Evolutionary conservation across 1,140 invertebrate genomes (phyloP).

Genomic region (Brachionus manjavacas): DNA sequence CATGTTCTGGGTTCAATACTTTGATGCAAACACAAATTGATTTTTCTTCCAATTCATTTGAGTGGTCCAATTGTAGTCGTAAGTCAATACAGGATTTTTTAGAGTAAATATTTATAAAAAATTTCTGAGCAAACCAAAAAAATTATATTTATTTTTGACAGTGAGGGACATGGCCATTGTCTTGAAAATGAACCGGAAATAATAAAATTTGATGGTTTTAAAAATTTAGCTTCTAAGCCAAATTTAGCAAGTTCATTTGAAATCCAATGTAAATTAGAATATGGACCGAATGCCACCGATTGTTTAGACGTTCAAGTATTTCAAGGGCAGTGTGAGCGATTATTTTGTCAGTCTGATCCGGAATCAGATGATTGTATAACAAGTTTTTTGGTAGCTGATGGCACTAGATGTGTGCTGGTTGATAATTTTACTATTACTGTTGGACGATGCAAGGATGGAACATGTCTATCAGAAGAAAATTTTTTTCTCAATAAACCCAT

Average conservation of each 20-base stretch:
- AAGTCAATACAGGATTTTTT: slow-evolving; percentile 79
- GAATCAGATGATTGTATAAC: background rate
- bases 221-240: background rate
- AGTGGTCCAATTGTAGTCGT: slow-evolving; percentile 79
- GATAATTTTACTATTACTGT: background rate
- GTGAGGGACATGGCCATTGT: background rate
- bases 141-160: background rate
- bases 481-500: background rate
- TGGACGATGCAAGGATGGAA: slow-evolving; percentile 73
- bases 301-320: background rate
- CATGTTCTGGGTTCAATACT: background rate
- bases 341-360: background rate
- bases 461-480: slow-evolving; percentile 65
- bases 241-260: background rate
- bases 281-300: background rate
- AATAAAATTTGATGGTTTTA: background rate
- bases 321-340: background rate
- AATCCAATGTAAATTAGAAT: background rate
- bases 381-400: background rate
- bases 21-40: slow-evolving; percentile 81
- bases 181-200: background rate
- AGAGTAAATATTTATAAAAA: slow-evolving; percentile 64
- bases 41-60: slow-evolving; percentile 71
- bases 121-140: background rate
- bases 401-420: background rate